Conservation (phyloP, 2,888 invertebrate species). For the Alloplasta piceator region DNA sequence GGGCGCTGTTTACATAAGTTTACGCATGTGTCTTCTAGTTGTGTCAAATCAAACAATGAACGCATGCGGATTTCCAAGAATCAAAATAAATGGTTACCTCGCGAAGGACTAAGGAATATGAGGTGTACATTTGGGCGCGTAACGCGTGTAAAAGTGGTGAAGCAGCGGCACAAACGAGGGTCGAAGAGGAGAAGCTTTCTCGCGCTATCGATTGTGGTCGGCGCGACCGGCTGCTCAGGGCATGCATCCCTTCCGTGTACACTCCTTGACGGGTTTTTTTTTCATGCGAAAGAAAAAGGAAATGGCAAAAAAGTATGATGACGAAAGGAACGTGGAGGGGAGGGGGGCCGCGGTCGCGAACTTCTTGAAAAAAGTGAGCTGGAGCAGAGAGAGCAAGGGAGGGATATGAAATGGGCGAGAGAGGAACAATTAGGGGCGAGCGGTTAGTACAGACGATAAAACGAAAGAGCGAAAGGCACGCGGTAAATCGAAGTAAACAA, state of each 20-base stretch:
- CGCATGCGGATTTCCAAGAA: no score
- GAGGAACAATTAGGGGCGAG: neutral
- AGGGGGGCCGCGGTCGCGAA: slow-evolving; percentile 9
- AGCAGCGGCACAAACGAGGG: slow-evolving; percentile 44
- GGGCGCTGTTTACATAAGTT: no score
- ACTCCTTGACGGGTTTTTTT: slow-evolving; percentile 53
- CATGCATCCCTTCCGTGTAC: slow-evolving; percentile 58
- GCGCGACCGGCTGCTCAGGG: slow-evolving; percentile 28
- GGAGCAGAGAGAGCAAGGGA: neutral
- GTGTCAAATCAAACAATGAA: no score
- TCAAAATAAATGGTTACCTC: no score
- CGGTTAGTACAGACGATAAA: neutral
- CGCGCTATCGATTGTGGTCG: slow-evolving; percentile 50
- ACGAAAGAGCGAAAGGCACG: slow-evolving; percentile 47
- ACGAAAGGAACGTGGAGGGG: slow-evolving; percentile 30
- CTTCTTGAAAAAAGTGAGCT: neutral
- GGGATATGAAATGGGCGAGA: slow-evolving; percentile 5
- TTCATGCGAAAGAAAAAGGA: slow-evolving; percentile 64
- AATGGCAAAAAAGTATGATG: slow-evolving; percentile 46
- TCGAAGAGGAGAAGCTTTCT: slow-evolving; percentile 35
- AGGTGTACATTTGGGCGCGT: neutral
- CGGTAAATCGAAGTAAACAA: slow-evolving; percentile 7
- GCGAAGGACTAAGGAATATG: no score
- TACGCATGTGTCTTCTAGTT: no score
- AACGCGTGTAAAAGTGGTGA: slow-evolving; percentile 14